Base-by-base conservation (phyloP, 2,888 invertebrate species). In the Caenorhabditis panamensis region DNA sequence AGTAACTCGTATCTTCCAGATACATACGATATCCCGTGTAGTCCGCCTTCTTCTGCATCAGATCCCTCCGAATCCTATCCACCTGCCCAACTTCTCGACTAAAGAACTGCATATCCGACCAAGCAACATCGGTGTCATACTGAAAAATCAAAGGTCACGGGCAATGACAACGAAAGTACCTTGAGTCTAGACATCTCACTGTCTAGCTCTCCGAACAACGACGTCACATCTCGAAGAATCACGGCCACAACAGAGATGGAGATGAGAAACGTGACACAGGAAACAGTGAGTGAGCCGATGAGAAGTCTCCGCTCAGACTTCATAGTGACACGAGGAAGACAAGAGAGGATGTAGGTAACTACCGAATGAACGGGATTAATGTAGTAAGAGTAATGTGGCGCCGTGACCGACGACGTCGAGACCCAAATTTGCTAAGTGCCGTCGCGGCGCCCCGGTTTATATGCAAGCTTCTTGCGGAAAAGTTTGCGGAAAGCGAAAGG, bases 11-110 rank as follows among this genome's bases (percentile, higher is more conserved):
- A n/a, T n/a, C n/a, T 41, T 72, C 31, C 28, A 41, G 11, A 11
- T 26, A 26, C 71, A 61, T 26, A 78, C 78, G 71, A 49, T 79
- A 79, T 71, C 78, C 72, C 13, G 16, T 26, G 37, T 78, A 69
- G 26, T 78, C 67, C 0, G 61, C 47, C 36, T 62, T 67, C n/a
- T 61, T 31, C 13, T 61, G 61, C 75, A 67, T 78, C 16, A 73
- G 28, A 20, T 78, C 71, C 31, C 78, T 69, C n/a, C 71, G 63
- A 24, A 71, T 66, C n/a, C 72, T n/a, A 18, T 54, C 78, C 9
- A 72, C 37, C 18, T 66, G 44, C 0, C 6, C 56, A 11, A 66
- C 51, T 18, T 72, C 62, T 28, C 24, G 18, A 3, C 62, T 37
- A 9, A 79, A 31, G 13, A 26, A 16, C 20, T 44, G 36, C 68